Percentiles rank a stretch among this genome's conserved stretches.
Conservation (phyloP, 2,797 vertebrate species). For the Hapalemur alaotrensis region DNA sequence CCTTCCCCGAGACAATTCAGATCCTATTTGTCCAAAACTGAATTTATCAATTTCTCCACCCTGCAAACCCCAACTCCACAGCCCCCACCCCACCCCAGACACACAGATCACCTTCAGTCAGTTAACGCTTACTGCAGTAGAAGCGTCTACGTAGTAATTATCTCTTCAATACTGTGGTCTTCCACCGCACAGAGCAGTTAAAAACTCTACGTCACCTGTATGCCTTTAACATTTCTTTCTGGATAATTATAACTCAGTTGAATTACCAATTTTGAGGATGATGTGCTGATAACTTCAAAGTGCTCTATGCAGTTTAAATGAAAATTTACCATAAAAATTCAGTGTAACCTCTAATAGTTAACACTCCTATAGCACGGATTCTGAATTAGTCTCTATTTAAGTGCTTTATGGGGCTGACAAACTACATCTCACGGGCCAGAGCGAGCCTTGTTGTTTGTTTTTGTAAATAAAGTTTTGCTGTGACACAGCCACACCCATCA, state of each 20-base stretch:
- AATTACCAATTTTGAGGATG: neutral
- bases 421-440: neutral
- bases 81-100: too few relatives aligned
- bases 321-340: neutral
- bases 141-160: slow-evolving; percentile 30
- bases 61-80: neutral
- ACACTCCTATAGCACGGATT: neutral
- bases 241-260: neutral
- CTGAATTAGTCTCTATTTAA: neutral
- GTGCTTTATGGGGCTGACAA: neutral
- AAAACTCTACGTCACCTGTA: slow-evolving; percentile 57
- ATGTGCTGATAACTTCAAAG: neutral
- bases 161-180: slow-evolving; percentile 35
- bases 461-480: neutral
- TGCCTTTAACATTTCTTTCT: neutral
- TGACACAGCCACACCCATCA: neutral
- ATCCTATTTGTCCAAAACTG: neutral
- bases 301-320: neutral
- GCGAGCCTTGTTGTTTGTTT: neutral
- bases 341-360: neutral
- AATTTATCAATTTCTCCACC: neutral
- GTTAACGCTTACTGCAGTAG: slow-evolving; percentile 53
- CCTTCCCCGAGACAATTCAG: neutral
- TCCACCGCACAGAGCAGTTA: slow-evolving; percentile 52
- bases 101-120: neutral